Conservation (phyloP, 2,797 vertebrate species). For the Hozukius guyotensis region DNA sequence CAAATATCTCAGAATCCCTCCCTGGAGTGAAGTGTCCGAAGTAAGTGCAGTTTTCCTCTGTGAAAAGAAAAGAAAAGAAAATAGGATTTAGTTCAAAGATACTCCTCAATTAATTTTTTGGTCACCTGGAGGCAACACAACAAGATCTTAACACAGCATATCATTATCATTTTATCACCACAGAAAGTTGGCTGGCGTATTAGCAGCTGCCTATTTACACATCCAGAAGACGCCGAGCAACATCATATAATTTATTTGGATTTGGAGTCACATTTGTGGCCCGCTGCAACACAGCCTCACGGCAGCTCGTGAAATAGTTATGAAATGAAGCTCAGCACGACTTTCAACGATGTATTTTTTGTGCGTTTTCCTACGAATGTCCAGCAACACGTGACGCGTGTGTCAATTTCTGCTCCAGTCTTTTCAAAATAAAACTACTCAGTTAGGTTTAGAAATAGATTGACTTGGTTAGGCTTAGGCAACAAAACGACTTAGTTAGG, state of each 20-base stretch:
- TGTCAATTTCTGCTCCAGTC: fast-evolving
- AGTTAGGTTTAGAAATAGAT: no score
- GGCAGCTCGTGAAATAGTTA: no score
- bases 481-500: no score
- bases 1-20: conserved; percentile 90
- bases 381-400: fast-evolving
- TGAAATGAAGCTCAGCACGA: no score
- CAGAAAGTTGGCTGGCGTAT: not conserved
- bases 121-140: not conserved
- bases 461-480: no score
- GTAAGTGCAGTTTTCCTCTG: conserved; percentile 96
- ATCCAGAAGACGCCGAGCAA: no score
- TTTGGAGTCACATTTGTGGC: not conserved
- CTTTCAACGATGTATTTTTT: no score
- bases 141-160: not conserved
- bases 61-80: conserved; percentile 24
- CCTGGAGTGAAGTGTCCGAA: conserved; percentile 97
- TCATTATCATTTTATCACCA: not conserved
- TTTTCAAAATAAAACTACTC: no score
- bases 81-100: conserved; percentile 15
- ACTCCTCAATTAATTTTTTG: not conserved
- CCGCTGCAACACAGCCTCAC: no score
- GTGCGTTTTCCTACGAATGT: no score
- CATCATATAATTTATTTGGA: not conserved
- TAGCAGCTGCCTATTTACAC: not conserved